Conservation (phyloP, 2,113 vertebrate species). For the Theristicus caerulescens region DNA sequence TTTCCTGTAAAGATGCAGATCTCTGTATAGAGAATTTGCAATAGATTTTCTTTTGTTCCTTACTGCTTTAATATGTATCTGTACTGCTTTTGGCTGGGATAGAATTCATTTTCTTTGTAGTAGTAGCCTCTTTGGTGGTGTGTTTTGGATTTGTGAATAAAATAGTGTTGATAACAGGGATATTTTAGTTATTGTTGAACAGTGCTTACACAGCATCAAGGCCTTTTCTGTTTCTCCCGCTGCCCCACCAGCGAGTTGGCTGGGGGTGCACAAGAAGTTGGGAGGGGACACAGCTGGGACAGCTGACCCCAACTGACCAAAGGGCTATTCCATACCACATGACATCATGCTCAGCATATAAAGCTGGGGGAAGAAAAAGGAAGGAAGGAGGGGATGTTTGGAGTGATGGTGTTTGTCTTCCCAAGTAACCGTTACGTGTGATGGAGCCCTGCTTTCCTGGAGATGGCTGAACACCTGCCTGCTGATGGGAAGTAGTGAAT, state of each 20-base stretch:
- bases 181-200: background rate
- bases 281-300: background rate
- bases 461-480: background rate
- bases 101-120: background rate
- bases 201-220: background rate
- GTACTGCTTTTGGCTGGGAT: background rate
- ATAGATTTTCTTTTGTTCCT: background rate
- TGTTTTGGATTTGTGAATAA: background rate
- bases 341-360: too few relatives aligned
- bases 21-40: background rate
- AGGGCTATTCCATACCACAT: background rate
- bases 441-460: background rate
- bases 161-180: background rate
- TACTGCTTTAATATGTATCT: background rate
- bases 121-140: background rate
- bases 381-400: rapidly evolving
- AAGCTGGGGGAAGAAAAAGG: background rate
- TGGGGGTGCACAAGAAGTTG: background rate
- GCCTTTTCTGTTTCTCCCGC: background rate
- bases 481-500: background rate
- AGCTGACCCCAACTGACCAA: background rate
- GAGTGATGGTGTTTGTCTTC: too few relatives aligned
- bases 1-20: background rate
- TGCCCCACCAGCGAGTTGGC: rapidly evolving
- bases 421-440: rapidly evolving